Conservation (phyloP, 2,888 invertebrate genomes). For the Autographa gamma region DNA sequence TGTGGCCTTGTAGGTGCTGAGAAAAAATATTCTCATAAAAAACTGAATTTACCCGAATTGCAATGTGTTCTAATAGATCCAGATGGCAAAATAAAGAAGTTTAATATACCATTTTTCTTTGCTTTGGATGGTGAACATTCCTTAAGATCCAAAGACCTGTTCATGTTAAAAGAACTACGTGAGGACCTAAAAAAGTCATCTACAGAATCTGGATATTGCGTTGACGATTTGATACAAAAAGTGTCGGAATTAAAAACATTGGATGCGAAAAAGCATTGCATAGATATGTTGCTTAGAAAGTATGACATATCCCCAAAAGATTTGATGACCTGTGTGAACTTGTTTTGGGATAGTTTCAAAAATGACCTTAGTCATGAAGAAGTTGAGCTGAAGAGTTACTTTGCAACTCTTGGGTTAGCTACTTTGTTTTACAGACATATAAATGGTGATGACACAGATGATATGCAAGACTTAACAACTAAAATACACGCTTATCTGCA, state of each 20-base stretch:
- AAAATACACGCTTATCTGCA: slow-evolving; percentile 67
- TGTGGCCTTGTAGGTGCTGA: slow-evolving; percentile 94
- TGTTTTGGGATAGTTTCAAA: slow-evolving; percentile 82
- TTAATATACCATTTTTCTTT: slow-evolving; percentile 97
- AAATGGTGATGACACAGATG: slow-evolving; percentile 73
- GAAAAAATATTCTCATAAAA: slow-evolving; percentile 87
- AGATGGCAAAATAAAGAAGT: slow-evolving; percentile 94
- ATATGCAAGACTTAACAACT: slow-evolving; percentile 71
- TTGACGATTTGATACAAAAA: slow-evolving; percentile 87
- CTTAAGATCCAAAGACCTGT: slow-evolving; percentile 95
- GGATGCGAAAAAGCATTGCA: slow-evolving; percentile 91
- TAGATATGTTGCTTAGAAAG: slow-evolving; percentile 91
- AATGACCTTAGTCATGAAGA: slow-evolving; percentile 64
- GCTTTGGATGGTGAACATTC: slow-evolving; percentile 96
- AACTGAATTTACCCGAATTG: slow-evolving; percentile 90
- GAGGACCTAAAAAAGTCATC: slow-evolving; percentile 90
- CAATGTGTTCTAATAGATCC: slow-evolving; percentile 95
- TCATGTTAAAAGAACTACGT: slow-evolving; percentile 93
- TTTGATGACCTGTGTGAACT: slow-evolving; percentile 84
- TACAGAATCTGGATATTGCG: slow-evolving; percentile 82
- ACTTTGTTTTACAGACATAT: slow-evolving; percentile 79
- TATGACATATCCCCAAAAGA: slow-evolving; percentile 90
- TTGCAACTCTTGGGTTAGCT: slow-evolving; percentile 74
- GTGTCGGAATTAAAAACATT: slow-evolving; percentile 91
- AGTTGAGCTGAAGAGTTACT: slow-evolving; percentile 72